Percentiles rank a stretch among this genome's conserved stretches.
Conservation (phyloP, 2,888 invertebrate species). For the Cyaniris semiargus region DNA sequence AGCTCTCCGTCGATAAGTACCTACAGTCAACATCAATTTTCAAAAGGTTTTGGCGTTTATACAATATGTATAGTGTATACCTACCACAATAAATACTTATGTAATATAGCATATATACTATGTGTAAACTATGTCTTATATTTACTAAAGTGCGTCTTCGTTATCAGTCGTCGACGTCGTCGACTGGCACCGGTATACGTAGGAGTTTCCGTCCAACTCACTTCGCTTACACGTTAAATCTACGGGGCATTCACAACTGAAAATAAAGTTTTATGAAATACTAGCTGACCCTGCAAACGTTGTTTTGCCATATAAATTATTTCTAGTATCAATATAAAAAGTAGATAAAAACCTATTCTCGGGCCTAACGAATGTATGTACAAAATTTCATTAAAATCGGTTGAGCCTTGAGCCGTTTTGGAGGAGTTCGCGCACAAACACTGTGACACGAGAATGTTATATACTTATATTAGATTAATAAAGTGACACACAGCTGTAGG, state of each 20-base stretch:
- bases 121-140: not conserved
- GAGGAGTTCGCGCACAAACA: no score
- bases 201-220: not conserved
- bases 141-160: not conserved
- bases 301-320: no score
- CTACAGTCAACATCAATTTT: not conserved
- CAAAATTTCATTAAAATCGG: no score
- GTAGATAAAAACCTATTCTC: no score
- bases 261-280: not conserved
- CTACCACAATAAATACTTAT: conserved; percentile 15
- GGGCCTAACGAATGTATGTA: no score
- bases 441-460: no score
- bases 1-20: no score
- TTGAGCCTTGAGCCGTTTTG: no score
- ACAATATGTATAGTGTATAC: not conserved
- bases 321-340: no score
- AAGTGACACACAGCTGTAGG: no score
- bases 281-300: no score
- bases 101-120: not conserved
- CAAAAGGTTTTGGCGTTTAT: not conserved
- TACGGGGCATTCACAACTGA: not conserved
- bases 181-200: not conserved
- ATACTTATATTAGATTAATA: no score
- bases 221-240: not conserved
- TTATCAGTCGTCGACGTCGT: not conserved